Evolutionary conservation across 2,113 vertebrate species (phyloP).

Genomic region (Cairina moschata): DNA sequence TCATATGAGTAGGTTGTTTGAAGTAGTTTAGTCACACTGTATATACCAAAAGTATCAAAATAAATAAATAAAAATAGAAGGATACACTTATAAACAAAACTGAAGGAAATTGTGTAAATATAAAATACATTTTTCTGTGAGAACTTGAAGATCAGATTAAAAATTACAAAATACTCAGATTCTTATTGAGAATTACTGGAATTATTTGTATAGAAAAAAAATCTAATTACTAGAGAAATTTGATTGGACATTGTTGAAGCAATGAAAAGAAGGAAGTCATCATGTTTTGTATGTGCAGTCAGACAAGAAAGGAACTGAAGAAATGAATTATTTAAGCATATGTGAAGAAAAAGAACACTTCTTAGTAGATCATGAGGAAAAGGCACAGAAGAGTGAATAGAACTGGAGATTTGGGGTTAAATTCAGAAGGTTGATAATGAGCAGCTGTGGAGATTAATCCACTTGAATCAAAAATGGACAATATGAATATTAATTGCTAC

Average conservation of each 20-base stretch:
- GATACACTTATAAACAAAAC: background rate
- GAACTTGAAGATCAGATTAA: background rate
- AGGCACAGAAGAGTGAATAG: background rate
- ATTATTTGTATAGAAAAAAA: background rate
- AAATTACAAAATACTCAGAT: background rate
- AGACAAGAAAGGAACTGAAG: background rate
- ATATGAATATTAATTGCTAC: background rate
- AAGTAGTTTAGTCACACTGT: background rate
- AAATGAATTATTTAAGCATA: background rate
- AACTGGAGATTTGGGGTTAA: background rate
- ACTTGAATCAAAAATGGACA: background rate
- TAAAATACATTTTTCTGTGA: background rate
- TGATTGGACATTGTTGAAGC: background rate
- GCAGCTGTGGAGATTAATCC: background rate
- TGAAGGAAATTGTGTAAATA: background rate
- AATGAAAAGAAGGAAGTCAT: background rate
- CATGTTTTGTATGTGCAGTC: background rate
- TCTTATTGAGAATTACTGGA: background rate
- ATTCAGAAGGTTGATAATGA: background rate
- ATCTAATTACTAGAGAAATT: background rate
- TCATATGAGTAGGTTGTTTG: background rate
- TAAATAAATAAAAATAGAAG: background rate
- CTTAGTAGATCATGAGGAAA: background rate
- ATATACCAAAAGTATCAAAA: background rate
- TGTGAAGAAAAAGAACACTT: background rate